Evolutionary conservation across 2,888 invertebrate species (phyloP).

Genomic region (Hydriomena furcata): DNA sequence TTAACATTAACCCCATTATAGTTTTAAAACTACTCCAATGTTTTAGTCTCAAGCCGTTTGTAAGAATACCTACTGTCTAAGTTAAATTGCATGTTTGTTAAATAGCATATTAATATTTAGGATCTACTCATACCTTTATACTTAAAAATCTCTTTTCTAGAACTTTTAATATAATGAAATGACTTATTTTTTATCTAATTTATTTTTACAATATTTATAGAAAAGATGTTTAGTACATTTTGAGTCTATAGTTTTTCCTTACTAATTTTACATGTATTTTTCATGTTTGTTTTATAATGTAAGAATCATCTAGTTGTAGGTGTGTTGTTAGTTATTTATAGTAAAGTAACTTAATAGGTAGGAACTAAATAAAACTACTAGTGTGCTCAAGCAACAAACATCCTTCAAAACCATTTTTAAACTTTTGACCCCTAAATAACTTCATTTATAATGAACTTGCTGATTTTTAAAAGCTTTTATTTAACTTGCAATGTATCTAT

Average conservation of each 20-base stretch:
- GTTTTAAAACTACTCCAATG: too few species aligned
- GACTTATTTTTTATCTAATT: slow-evolving; percentile 20
- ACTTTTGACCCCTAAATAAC: too few species aligned
- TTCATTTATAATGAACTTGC: too few species aligned
- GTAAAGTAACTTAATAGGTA: neutral
- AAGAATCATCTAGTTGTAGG: slow-evolving; percentile 10
- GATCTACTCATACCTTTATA: neutral
- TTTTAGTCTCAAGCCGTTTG: neutral
- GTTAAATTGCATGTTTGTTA: neutral
- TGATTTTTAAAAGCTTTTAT: too few species aligned
- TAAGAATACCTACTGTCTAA: neutral
- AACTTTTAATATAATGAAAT: slow-evolving; percentile 21
- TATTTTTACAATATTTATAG: neutral
- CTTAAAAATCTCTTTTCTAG: slow-evolving; percentile 15
- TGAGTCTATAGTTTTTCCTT: slow-evolving; percentile 7
- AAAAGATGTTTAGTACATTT: slow-evolving; percentile 3
- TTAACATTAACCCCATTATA: too few species aligned
- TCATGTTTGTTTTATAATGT: neutral
- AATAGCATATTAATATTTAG: neutral
- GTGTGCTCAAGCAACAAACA: neutral
- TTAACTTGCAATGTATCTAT: too few species aligned
- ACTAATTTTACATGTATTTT: slow-evolving; percentile 1
- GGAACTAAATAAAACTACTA: neutral
- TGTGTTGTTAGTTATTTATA: slow-evolving; percentile 1
- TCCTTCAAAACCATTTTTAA: neutral